Conservation (phyloP, 2,113 vertebrate genomes). For the Thryonomys swinderianus region DNA sequence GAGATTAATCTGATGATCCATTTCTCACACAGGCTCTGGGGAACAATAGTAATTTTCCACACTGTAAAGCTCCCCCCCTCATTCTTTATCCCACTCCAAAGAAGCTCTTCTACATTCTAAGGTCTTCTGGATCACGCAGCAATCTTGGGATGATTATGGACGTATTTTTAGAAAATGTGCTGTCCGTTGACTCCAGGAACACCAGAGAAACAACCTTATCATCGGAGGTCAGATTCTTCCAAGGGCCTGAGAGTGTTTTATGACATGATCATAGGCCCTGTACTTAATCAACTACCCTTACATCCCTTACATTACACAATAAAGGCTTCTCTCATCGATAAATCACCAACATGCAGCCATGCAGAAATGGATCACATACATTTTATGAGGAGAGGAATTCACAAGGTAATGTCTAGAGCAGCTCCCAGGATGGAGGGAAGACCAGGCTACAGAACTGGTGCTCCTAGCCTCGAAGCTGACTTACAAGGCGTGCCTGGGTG, state of each 20-base stretch:
- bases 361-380: not conserved
- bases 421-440: not conserved
- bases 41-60: slow-evolving; percentile 71
- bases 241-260: not conserved
- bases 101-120: slow-evolving; percentile 60
- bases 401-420: slow-evolving; percentile 40
- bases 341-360: not conserved
- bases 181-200: not conserved
- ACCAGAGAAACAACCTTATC: not conserved
- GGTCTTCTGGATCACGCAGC: not conserved
- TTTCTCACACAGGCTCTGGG: slow-evolving; percentile 61
- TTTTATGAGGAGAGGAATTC: not conserved
- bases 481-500: accelerated
- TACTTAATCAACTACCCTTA: slow-evolving; percentile 23
- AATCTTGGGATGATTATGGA: not conserved
- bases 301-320: not conserved
- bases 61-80: slow-evolving; percentile 65
- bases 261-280: not conserved
- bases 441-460: not conserved
- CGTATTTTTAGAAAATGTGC: slow-evolving; percentile 43
- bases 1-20: slow-evolving; percentile 73
- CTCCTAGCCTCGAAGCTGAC: not conserved
- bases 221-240: not conserved
- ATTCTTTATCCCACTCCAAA: slow-evolving; percentile 30
- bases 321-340: slow-evolving; percentile 55